phyloP scores from a whole-genome alignment of 2,113 vertebrate species.

The cattle (Bos taurus) region DNA sequence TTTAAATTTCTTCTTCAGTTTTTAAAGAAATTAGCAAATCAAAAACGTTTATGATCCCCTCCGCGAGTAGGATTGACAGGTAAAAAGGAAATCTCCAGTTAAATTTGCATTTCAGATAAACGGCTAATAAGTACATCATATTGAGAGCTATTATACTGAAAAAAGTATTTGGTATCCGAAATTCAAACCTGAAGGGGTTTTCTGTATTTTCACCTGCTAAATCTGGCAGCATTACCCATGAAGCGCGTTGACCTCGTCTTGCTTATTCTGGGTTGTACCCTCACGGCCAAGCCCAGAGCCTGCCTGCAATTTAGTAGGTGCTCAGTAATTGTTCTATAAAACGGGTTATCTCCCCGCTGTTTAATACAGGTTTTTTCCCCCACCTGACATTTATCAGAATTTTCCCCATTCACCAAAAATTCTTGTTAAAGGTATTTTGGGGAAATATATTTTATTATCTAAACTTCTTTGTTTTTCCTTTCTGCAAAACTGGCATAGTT shows the following conservation, averaged over 20 bases:
- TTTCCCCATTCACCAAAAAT: background rate
- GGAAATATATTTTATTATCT: background rate
- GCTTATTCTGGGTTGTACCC: background rate
- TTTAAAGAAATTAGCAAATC: background rate
- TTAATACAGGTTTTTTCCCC: background rate
- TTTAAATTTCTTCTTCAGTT: background rate
- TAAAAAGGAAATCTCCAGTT: background rate
- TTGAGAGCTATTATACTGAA: background rate
- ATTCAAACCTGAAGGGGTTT: background rate
- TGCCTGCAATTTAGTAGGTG: background rate
- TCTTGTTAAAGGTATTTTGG: background rate
- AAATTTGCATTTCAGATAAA: background rate
- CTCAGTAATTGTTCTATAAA: background rate
- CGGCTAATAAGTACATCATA: background rate
- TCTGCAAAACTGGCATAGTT: background rate
- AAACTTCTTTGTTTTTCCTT: conserved; percentile 54
- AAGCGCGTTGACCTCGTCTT: background rate
- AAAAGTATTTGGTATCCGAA: background rate
- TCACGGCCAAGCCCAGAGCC: background rate
- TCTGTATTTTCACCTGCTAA: conserved; percentile 8
- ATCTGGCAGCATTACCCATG: background rate
- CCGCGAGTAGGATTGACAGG: background rate
- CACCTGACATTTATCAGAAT: background rate
- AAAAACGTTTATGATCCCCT: background rate
- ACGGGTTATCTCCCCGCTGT: background rate